Evolutionary conservation across 1,140 invertebrate species (phyloP).

Genomic region (Ectropis grisescens): DNA sequence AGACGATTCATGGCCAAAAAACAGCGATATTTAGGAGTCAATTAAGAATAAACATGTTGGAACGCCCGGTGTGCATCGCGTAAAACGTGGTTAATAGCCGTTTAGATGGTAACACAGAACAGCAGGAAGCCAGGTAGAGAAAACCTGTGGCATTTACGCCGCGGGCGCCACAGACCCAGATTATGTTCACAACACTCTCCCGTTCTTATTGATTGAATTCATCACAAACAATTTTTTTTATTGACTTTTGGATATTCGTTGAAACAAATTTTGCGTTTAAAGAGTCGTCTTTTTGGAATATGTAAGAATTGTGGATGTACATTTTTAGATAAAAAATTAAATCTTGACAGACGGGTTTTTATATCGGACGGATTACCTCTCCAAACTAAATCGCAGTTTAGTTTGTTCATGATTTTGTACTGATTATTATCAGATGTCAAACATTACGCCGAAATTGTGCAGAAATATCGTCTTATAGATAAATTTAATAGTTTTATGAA

Average conservation of each 20-base stretch:
- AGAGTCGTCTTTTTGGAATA: no score
- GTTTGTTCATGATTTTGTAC: no score
- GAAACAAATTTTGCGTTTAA: no score
- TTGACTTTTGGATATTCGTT: slow-evolving; percentile 9
- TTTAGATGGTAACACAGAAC: slow-evolving; percentile 43
- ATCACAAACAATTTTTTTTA: slow-evolving; percentile 40
- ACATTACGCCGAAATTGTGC: no score
- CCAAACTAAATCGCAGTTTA: no score
- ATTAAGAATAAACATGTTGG: slow-evolving; percentile 51
- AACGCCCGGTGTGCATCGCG: slow-evolving; percentile 36
- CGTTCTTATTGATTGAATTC: slow-evolving; percentile 40
- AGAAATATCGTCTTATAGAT: no score
- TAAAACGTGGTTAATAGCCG: slow-evolving; percentile 52
- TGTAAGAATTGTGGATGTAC: no score
- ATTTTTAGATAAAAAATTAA: no score
- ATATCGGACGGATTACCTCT: no score
- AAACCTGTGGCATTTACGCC: slow-evolving; percentile 23
- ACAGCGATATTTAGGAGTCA: slow-evolving; percentile 59
- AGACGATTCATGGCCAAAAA: slow-evolving; percentile 46
- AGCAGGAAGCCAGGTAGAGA: slow-evolving; percentile 44
- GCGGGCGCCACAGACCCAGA: slow-evolving; percentile 19
- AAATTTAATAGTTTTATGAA: no score
- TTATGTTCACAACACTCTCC: slow-evolving; percentile 37
- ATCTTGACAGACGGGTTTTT: no score
- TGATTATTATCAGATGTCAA: no score